A percentile compares a stretch with the other conserved stretches of the same genome.
These are phyloP conservation scores for Saccopteryx leptura DNA, from an alignment of 2,113 vertebrate genomes.

Conservation along the genomic window DNA sequence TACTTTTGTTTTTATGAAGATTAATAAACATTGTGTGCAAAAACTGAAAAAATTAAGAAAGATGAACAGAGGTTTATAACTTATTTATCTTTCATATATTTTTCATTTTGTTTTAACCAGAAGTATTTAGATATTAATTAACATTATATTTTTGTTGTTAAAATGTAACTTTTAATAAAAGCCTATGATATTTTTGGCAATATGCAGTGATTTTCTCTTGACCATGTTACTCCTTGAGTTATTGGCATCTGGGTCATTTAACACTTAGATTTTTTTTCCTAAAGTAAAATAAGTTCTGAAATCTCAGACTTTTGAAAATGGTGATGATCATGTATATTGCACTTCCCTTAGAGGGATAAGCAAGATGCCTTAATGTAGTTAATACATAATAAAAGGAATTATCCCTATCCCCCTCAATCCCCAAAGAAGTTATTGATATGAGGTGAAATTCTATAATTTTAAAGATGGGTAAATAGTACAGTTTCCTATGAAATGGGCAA, in stretches of 20 bases:
- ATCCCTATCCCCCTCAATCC: not conserved
- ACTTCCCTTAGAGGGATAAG: not conserved
- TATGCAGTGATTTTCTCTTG: not conserved
- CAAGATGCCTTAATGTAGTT: not conserved
- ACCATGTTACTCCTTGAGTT: not conserved
- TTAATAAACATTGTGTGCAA: not conserved
- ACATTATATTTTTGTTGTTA: not conserved
- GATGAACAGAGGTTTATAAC: not conserved
- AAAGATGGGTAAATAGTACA: not conserved
- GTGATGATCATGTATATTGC: too few relatives aligned
- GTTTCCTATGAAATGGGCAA: not conserved
- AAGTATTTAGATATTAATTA: not conserved
- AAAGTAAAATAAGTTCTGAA: conserved; percentile 1
- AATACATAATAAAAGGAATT: not conserved
- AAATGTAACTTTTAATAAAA: not conserved
- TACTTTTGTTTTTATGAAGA: not conserved
- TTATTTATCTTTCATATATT: not conserved
- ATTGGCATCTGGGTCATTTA: not conserved
- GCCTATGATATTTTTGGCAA: not conserved
- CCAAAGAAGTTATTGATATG: not conserved
- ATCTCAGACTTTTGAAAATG: not conserved
- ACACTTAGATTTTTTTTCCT: not conserved
- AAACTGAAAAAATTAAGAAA: conserved; percentile 5
- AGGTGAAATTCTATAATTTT: not conserved
- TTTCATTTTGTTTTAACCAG: conserved; percentile 6